Percentiles rank a stretch among this genome's conserved stretches.
These are phyloP conservation scores for Temnothorax unifasciatus DNA, from an alignment of 2,888 invertebrate species.

Conservation along the genomic window DNA sequence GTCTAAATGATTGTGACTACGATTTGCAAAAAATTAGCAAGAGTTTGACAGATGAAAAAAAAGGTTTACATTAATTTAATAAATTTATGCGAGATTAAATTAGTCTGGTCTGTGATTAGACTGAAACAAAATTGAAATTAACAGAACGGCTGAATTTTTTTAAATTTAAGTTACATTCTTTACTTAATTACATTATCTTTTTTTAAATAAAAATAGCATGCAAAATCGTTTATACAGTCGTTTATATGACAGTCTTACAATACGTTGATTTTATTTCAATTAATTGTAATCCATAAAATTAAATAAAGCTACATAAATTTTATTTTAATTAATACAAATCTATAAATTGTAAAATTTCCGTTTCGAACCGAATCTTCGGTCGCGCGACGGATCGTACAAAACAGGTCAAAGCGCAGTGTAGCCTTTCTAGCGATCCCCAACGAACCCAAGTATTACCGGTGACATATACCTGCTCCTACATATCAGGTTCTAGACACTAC, in stretches of 20 bases:
- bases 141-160: not conserved
- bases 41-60: not conserved
- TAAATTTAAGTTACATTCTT: not conserved
- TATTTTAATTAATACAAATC: not conserved
- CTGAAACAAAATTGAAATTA: not conserved
- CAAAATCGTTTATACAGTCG: not conserved
- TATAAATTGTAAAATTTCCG: not conserved
- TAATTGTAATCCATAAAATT: not conserved
- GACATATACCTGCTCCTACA: constrained; percentile 83
- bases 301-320: not conserved
- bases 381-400: constrained; percentile 64
- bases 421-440: constrained; percentile 80
- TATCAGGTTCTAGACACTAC: constrained; percentile 85
- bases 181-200: not conserved
- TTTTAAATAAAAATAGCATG: not conserved
- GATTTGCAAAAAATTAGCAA: not conserved
- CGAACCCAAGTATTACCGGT: constrained; percentile 84
- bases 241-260: not conserved
- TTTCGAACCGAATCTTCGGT: not conserved
- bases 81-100: not conserved
- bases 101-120: not conserved
- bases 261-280: not conserved
- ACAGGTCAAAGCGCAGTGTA: constrained; percentile 81
- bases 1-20: not conserved
- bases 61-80: not conserved